Conservation (phyloP, 2,113 vertebrate species). For the Ctenodactylus gundi region DNA sequence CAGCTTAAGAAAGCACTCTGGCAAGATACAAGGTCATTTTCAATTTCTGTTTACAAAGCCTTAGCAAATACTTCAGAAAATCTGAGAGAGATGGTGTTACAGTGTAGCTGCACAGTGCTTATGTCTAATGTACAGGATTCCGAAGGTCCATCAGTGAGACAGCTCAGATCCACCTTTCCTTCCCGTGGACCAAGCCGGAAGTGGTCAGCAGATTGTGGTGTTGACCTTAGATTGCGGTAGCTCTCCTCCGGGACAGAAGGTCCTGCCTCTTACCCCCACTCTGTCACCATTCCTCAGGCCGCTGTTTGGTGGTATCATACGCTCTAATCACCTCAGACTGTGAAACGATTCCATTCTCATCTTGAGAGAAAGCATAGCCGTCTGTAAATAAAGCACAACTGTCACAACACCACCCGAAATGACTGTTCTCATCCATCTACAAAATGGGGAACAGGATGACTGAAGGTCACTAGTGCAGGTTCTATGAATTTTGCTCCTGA, state of each 20-base stretch:
- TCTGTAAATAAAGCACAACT: conserved; percentile 84
- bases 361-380: conserved; percentile 98
- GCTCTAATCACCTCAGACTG: conserved; percentile 98
- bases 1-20: conserved; percentile 78
- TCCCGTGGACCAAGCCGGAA: conserved; percentile 64
- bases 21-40: conserved; percentile 81
- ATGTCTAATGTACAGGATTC: conserved; percentile 84
- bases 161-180: conserved; percentile 72
- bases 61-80: conserved; percentile 83
- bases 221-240: conserved; percentile 56
- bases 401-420: not conserved
- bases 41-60: conserved; percentile 81
- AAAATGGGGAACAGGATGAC: not conserved
- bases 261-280: not conserved
- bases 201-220: conserved; percentile 55
- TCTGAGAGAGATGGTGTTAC: conserved; percentile 85
- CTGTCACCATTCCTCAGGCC: conserved; percentile 93
- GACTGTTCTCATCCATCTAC: not conserved
- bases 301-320: conserved; percentile 98
- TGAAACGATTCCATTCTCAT: conserved; percentile 98
- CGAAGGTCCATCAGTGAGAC: conserved; percentile 74
- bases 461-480: too few species aligned
- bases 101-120: conserved; percentile 88
- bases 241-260: conserved; percentile 58
- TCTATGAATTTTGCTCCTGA: not conserved